Base-by-base conservation (phyloP, 2,888 invertebrate species). In the Malthinus seriepunctatus region DNA sequence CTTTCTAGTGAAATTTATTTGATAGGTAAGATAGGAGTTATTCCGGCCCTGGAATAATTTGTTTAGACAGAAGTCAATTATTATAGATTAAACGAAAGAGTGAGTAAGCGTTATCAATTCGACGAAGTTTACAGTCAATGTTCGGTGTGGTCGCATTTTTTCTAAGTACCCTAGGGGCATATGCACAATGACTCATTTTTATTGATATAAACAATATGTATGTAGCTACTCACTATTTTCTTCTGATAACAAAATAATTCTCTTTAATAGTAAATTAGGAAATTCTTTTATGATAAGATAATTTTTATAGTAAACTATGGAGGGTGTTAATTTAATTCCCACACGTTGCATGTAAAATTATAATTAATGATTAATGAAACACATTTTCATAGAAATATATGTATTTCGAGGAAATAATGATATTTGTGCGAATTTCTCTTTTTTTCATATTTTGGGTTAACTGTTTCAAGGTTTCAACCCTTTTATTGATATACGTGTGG, bases 51-150 rank as follows among this genome's bases (percentile, higher is more conserved):
- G 23, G 3, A 23, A 23, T 23, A 23, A 23, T 23, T 23, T 23
- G 23, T 23, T 23, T 23, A 23, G n/a, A n/a, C n/a, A n/a, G 23
- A 23, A 23, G 23, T 23, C 23, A 23, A 23, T 23, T 23, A 23
- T n/a, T 23, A 23, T 23, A 15, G 39, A 50, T 50, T 50, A 38
- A 50, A 50, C 39, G 50, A 14, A 39, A 39, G 39, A 50, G 15
- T 50, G 50, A 50, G 50, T 50, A 50, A 50, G 50, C 50, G 38
- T 32, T 32, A 50, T 38, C 12, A 50, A 50, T 50, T 50, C 50
- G 50, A 50, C 38, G 50, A 50, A 50, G 14, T 38, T 23, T 12
- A 39, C 32, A 39, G 39, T 38, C 50, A 50, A 50, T 50, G 50
- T 37, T 38, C 50, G 50, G 50, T 12, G 50, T 38, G 50, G 39